These are phyloP conservation scores for Crenuchus spilurus DNA, from an alignment of 2,797 vertebrate genomes.

Conservation along the genomic window DNA sequence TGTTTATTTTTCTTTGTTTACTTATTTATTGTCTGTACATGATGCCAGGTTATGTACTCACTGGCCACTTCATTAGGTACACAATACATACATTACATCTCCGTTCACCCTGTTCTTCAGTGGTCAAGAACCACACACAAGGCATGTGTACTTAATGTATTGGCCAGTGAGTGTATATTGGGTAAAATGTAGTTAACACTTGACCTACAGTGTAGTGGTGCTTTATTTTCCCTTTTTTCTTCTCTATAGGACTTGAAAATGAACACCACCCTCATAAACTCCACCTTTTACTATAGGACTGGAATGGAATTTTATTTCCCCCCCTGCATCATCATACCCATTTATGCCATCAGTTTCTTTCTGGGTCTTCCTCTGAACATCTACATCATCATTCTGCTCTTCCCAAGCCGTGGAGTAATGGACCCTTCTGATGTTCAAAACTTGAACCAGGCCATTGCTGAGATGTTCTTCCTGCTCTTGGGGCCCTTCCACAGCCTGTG, in stretches of 20 bases:
- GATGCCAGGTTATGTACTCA: no score
- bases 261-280: not conserved
- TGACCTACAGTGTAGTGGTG: no score
- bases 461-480: constrained; percentile 17
- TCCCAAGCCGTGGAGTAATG: not conserved
- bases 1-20: no score
- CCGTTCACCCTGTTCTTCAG: no score
- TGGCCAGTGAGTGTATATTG: no score
- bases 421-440: constrained; percentile 4
- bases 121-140: no score
- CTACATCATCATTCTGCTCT: not conserved
- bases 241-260: not conserved
- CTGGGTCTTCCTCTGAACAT: constrained; percentile 15
- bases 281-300: not conserved
- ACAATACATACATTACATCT: no score
- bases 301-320: not conserved
- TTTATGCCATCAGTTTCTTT: not conserved
- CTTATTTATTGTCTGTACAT: no score
- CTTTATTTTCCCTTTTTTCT: not conserved
- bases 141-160: no score
- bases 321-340: not conserved
- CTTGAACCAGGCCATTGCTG: constrained; percentile 8
- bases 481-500: constrained; percentile 1
- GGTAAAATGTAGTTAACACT: no score
- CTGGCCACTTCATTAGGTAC: no score